A percentile compares a stretch with the other conserved stretches of the same genome.
Conservation (phyloP, 2,797 vertebrate species). For the Sphaeramia orbicularis region DNA sequence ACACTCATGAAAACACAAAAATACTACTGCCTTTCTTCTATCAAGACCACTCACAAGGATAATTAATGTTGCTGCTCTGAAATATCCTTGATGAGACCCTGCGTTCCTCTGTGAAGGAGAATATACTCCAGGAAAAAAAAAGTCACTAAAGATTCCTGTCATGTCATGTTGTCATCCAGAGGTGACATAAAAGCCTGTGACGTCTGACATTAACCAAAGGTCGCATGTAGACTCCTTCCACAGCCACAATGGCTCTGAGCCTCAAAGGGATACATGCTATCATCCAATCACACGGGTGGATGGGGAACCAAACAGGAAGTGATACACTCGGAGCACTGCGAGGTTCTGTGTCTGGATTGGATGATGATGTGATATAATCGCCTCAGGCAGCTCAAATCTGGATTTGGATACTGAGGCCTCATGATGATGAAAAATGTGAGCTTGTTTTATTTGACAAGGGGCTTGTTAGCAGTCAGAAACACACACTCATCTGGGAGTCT, state of each 20-base stretch:
- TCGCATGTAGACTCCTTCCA: constrained; percentile 79
- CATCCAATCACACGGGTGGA: constrained; percentile 48
- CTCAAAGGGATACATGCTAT: constrained; percentile 46
- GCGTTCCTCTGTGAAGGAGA: constrained; percentile 64
- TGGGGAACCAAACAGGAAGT: constrained; percentile 59
- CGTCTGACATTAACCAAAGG: constrained; percentile 88
- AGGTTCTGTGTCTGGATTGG: constrained; percentile 43
- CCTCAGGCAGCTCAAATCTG: constrained; percentile 55
- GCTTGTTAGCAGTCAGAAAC: constrained; percentile 60
- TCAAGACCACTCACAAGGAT: constrained; percentile 52
- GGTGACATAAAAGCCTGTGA: constrained; percentile 83
- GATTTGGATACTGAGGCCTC: constrained; percentile 55
- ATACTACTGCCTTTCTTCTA: constrained; percentile 33
- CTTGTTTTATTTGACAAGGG: constrained; percentile 58
- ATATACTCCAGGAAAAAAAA: constrained; percentile 35
- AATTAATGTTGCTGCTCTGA: constrained; percentile 62
- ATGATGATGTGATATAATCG: constrained; percentile 54
- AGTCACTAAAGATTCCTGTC: constrained; percentile 74
- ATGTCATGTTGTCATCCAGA: constrained; percentile 79
- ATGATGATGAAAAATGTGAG: constrained; percentile 54
- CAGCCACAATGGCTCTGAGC: constrained; percentile 55
- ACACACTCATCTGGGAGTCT: constrained; percentile 39
- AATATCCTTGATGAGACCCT: constrained; percentile 67
- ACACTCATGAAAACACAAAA: constrained; percentile 5
- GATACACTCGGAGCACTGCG: constrained; percentile 52